phyloP scores from a whole-genome alignment of 1,140 invertebrate species.

The Archegozetes longisetosus region DNA sequence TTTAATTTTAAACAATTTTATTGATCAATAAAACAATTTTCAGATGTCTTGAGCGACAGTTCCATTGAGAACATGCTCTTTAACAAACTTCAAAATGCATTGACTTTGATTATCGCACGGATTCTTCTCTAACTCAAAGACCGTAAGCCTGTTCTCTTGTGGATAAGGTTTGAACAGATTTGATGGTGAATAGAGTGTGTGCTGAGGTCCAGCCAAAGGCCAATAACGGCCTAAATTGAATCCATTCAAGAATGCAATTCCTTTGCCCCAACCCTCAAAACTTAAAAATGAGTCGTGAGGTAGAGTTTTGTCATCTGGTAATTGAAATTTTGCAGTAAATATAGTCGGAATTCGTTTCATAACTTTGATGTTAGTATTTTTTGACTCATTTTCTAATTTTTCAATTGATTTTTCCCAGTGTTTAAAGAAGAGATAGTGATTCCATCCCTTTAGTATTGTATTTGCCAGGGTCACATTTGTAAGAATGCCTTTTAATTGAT shows the following conservation, averaged over 20 bases:
- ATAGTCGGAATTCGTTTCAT: constrained; percentile 20
- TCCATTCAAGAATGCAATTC: constrained; percentile 51
- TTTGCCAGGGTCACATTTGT: constrained; percentile 31
- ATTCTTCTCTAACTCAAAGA: constrained; percentile 32
- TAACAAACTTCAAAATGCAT: too few species aligned
- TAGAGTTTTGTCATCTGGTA: constrained; percentile 18
- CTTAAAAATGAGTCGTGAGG: constrained; percentile 45
- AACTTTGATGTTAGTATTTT: not conserved
- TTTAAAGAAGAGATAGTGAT: constrained; percentile 16
- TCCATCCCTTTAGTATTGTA: constrained; percentile 27
- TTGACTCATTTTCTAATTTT: not conserved
- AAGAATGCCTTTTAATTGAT: constrained; percentile 38
- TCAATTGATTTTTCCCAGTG: too few species aligned
- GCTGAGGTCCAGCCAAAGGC: constrained; percentile 57
- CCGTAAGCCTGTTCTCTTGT: constrained; percentile 23
- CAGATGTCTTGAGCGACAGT: too few species aligned
- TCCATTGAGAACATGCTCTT: too few species aligned
- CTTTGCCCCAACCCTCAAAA: constrained; percentile 49
- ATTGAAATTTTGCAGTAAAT: constrained; percentile 32
- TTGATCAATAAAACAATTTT: too few species aligned
- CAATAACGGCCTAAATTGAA: constrained; percentile 60
- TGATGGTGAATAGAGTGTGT: constrained; percentile 53
- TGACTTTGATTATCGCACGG: too few species aligned
- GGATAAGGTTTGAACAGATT: constrained; percentile 29
- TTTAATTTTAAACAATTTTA: too few species aligned